Percentiles rank a stretch among this genome's conserved stretches.
phyloP scores from a whole-genome alignment of 2,888 invertebrate species.

The Hydropsyche betteni region DNA sequence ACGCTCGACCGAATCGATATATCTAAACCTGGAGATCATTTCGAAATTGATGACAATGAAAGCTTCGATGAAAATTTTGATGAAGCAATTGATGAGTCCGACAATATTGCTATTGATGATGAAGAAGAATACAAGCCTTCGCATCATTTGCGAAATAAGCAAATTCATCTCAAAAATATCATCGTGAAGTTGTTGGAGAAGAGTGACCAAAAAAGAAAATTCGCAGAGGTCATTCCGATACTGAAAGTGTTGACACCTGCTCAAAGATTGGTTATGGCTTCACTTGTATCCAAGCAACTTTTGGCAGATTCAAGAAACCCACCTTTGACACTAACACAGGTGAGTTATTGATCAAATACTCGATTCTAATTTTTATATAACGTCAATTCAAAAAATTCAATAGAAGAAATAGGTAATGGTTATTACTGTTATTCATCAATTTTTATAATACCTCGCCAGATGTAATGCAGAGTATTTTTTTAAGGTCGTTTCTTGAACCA shows the following conservation, averaged over 20 bases:
- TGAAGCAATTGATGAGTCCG: conserved; percentile 8
- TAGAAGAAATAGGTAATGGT: background rate
- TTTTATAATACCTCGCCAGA: conserved; percentile 5
- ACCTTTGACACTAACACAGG: conserved; percentile 69
- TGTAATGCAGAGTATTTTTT: conserved; percentile 23
- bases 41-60: conserved; percentile 2
- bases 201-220: conserved; percentile 68
- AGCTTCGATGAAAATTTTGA: conserved; percentile 8
- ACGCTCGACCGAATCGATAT: conserved; percentile 27
- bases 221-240: conserved; percentile 72
- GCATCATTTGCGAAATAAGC: conserved; percentile 47
- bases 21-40: background rate
- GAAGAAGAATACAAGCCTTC: conserved; percentile 49
- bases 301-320: conserved; percentile 64
- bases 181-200: conserved; percentile 68
- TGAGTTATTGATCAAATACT: conserved; percentile 53
- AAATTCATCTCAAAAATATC: conserved; percentile 61
- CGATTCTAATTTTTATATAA: too few species aligned
- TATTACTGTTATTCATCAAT: background rate
- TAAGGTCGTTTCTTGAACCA: conserved; percentile 31
- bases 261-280: conserved; percentile 70
- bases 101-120: conserved; percentile 44
- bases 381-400: background rate
- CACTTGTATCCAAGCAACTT: conserved; percentile 71
- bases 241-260: conserved; percentile 70